phyloP scores from a whole-genome alignment of 2,113 vertebrate genomes.

The Sula dactylatra region DNA sequence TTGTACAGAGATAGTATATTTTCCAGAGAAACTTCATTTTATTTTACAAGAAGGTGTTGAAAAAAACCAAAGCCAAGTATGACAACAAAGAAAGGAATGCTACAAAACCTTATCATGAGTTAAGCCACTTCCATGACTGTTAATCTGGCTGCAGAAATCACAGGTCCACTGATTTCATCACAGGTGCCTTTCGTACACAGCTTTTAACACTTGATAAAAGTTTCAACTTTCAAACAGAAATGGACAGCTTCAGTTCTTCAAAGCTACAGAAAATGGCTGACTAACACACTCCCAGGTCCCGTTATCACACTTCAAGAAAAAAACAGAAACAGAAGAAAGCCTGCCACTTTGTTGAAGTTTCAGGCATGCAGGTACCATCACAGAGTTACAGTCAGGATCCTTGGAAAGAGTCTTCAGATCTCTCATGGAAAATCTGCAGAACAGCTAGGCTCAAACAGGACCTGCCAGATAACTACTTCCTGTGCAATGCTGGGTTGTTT shows the following conservation, averaged over 20 bases:
- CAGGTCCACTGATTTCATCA: neutral
- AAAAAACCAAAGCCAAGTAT: neutral
- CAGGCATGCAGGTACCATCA: neutral
- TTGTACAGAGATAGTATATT: neutral
- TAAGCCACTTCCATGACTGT: neutral
- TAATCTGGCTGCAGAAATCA: neutral
- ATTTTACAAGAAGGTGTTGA: neutral
- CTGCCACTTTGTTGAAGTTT: neutral
- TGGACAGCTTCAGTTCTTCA: neutral
- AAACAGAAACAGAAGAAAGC: neutral
- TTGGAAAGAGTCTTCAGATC: neutral
- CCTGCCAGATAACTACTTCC: neutral
- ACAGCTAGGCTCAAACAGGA: neutral
- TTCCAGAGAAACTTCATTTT: neutral
- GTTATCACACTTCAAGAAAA: neutral
- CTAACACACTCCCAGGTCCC: rapidly evolving
- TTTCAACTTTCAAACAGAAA: neutral
- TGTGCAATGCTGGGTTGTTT: neutral
- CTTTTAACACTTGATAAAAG: neutral
- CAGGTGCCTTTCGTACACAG: neutral
- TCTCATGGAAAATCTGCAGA: neutral
- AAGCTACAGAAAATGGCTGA: neutral
- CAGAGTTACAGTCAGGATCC: neutral
- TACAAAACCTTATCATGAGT: neutral
- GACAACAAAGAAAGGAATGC: slow-evolving; percentile 7